These are phyloP conservation scores for Micropterix aruncella DNA, from an alignment of 2,888 invertebrate species.

Conservation along the genomic window DNA sequence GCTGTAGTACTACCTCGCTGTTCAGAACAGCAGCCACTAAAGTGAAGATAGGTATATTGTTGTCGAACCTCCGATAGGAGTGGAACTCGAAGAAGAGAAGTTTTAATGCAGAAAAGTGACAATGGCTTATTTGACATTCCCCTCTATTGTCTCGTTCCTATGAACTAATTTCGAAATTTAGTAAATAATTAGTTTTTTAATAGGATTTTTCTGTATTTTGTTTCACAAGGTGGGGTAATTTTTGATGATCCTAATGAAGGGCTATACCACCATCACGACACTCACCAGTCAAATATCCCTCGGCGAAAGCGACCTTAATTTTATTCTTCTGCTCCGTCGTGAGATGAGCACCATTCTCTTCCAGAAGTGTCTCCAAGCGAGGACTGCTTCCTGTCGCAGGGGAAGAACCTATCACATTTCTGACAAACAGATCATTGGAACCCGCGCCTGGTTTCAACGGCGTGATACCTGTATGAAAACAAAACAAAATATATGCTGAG, in stretches of 20 bases:
- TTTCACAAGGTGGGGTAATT: constrained; percentile 18
- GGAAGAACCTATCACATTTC: constrained; percentile 3
- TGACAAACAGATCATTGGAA: constrained; percentile 2
- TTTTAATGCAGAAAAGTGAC: too few species aligned
- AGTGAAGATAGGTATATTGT: too few species aligned
- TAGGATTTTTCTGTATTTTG: constrained; percentile 29
- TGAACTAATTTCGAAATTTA: too few species aligned
- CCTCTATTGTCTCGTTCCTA: too few species aligned
- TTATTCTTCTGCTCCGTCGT: constrained; percentile 49
- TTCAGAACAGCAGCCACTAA: too few species aligned
- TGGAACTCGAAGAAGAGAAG: too few species aligned
- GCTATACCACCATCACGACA: constrained; percentile 18
- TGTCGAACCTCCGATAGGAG: too few species aligned
- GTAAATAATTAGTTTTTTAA: constrained; percentile 35
- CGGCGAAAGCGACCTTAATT: constrained; percentile 81
- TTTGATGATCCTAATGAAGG: not conserved
- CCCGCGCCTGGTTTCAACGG: constrained; percentile 1
- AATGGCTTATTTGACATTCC: too few species aligned
- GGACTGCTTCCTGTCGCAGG: constrained; percentile 22
- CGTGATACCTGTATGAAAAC: not conserved
- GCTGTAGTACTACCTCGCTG: too few species aligned
- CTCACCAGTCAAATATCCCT: constrained; percentile 71
- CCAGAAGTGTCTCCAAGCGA: constrained; percentile 34
- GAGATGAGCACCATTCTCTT: constrained; percentile 25
- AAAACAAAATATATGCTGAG: too few species aligned